Evolutionary conservation across 2,888 invertebrate species (phyloP), one percentile per base, ranked within the genome.

Genomic region (Cyaniris semiargus): DNA sequence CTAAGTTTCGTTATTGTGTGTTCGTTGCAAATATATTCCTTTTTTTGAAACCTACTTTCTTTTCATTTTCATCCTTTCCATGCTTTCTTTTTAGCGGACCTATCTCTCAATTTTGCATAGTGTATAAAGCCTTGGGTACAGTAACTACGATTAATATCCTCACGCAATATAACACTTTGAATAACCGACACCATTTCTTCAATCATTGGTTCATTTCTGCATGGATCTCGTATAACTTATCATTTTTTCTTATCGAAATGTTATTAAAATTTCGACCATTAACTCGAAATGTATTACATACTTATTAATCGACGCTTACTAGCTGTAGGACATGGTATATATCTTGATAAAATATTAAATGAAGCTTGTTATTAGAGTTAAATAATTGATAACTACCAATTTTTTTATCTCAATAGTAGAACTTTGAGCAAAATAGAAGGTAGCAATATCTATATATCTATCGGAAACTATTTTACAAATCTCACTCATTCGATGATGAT

Each of bases 1-100:
- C 87, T 92, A 89, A 92, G 88, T 89, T 87, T 90, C 91, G 93
- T 93, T 92, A 92, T 84, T 89, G 89, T 91, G 93, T 93, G 93
- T 93, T 92, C 92, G 93, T 93, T 93, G 92, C 94, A 93, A 94
- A 93, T 94, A 93, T 93, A 93, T 88, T 92, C 89, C 90, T 93
- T 93, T 93, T 92, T 93, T 93, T 92, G 23, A 71, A 74, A 90
- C 92, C 86, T 89, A 90, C 88, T 90, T 91, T 93, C 92, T 94
- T 93, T 93, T 93, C 90, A 93, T 93, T 94, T 88, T 92, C 93
- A 93, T 91, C 90, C 92, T 93, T 81, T 90, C 90, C 90, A 91
- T 91, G 92, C 93, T 93, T 92, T 88, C 85, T 89, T 87, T 90
- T 89, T 86, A 87, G 91, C 92, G 90, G 89, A 92, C 90, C 89